phyloP scores from a whole-genome alignment of 1,140 invertebrate species.

The Eulimnadia texana region DNA sequence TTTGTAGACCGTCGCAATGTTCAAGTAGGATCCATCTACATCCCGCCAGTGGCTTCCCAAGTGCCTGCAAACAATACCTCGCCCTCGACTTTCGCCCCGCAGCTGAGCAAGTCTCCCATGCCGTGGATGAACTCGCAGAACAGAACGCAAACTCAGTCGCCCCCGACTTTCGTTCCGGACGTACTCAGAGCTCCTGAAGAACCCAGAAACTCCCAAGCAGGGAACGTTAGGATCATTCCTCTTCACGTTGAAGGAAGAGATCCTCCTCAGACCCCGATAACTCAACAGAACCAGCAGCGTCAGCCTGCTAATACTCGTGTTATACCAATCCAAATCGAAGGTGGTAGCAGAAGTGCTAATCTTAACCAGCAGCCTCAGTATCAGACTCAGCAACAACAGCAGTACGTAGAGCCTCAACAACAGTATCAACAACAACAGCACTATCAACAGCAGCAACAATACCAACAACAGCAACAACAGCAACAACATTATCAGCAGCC shows the following conservation, averaged over 20 bases:
- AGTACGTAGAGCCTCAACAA: conserved; percentile 19
- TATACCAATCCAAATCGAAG: conserved; percentile 36
- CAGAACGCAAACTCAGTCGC: conserved; percentile 30
- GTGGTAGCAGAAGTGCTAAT: conserved; percentile 16
- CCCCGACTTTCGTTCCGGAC: conserved; percentile 31
- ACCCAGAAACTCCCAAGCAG: conserved; percentile 6
- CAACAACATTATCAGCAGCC: conserved; percentile 16
- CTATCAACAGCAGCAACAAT: conserved; percentile 4
- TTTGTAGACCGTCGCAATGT: conserved; percentile 10
- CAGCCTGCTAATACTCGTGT: conserved; percentile 24
- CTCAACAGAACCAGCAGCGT: background rate
- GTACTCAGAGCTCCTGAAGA: conserved; percentile 16
- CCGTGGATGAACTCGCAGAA: conserved; percentile 39
- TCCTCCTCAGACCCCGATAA: conserved; percentile 12
- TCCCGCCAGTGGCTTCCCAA: conserved; percentile 21
- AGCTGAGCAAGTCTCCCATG: conserved; percentile 38
- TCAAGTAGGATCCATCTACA: conserved; percentile 26
- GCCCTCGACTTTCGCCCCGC: conserved; percentile 18
- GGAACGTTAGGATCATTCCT: conserved; percentile 16
- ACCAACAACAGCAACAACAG: conserved; percentile 18
- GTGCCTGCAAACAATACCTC: conserved; percentile 13
- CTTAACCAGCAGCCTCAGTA: conserved; percentile 17
- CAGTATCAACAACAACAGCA: conserved; percentile 2
- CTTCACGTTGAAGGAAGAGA: conserved; percentile 23
- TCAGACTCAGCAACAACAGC: conserved; percentile 19